Conservation (phyloP, 2,888 invertebrate species). For the Scelioninae gen. 1 region DNA sequence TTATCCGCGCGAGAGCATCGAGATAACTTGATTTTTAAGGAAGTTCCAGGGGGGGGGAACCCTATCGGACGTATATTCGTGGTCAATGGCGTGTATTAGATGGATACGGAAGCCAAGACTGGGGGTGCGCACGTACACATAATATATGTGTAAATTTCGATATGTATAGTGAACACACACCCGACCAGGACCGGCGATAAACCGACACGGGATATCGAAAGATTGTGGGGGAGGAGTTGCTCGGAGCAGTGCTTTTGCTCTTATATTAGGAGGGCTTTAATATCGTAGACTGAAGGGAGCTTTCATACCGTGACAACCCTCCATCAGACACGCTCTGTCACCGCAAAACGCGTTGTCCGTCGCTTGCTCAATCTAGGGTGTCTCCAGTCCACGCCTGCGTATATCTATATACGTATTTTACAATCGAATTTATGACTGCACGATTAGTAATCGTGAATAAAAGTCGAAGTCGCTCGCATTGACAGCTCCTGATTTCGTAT, state of each 20-base stretch:
- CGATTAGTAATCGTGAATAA: conserved; percentile 62
- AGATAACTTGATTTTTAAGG: conserved; percentile 83
- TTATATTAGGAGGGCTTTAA: conserved; percentile 83
- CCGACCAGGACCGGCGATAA: conserved; percentile 44
- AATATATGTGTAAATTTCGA: conserved; percentile 44
- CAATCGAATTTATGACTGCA: conserved; percentile 62
- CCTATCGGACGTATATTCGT: conserved; percentile 82
- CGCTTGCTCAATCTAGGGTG: conserved; percentile 77
- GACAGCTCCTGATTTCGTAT: conserved; percentile 41
- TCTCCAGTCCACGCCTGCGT: conserved; percentile 45
- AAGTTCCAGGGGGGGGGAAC: conserved; percentile 71
- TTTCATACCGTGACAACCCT: conserved; percentile 82
- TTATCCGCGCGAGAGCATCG: conserved; percentile 73
- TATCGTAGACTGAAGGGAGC: conserved; percentile 81
- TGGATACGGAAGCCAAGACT: conserved; percentile 84
- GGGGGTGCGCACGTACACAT: conserved; percentile 60
- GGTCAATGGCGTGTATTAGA: conserved; percentile 85
- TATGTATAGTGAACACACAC: conserved; percentile 37
- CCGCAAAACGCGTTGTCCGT: conserved; percentile 81
- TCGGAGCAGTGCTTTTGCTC: conserved; percentile 77
- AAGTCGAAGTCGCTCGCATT: conserved; percentile 29
- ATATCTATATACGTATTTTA: conserved; percentile 47
- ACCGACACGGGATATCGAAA: conserved; percentile 72
- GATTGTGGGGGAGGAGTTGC: conserved; percentile 74
- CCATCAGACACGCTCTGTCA: conserved; percentile 84